A percentile compares a stretch with the other conserved stretches of the same genome.
phyloP scores from a whole-genome alignment of 1,140 invertebrate species.

The Cotesia typhae region DNA sequence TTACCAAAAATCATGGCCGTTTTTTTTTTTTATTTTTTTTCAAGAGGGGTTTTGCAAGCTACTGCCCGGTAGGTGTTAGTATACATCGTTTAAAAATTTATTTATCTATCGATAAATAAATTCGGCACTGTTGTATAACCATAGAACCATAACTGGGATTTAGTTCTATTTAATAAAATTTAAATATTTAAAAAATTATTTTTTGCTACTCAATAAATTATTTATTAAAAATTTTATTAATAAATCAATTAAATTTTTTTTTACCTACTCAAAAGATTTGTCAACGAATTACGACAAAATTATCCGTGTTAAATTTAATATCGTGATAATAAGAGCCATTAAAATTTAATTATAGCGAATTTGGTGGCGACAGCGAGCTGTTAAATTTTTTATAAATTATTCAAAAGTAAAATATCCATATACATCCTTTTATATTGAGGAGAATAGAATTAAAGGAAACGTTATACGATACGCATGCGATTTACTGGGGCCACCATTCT shows the following conservation, averaged over 20 bases:
- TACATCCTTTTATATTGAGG: slow-evolving; percentile 16
- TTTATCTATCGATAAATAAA: slow-evolving; percentile 10
- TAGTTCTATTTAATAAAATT: too few species aligned
- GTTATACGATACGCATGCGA: too few species aligned
- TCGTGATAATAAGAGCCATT: slow-evolving; percentile 17
- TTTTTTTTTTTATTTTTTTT: too few species aligned
- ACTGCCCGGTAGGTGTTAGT: slow-evolving; percentile 17
- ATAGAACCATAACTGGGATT: too few species aligned
- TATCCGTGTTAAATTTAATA: too few species aligned
- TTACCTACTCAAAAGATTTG: neutral
- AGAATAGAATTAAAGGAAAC: too few species aligned
- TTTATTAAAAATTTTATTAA: too few species aligned
- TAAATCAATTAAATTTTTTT: neutral
- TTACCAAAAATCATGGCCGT: too few species aligned
- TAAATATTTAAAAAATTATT: slow-evolving; percentile 12
- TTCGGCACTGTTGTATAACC: too few species aligned
- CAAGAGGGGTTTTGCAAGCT: too few species aligned
- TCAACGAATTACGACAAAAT: too few species aligned
- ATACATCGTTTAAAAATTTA: slow-evolving; percentile 34
- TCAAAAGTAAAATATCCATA: slow-evolving; percentile 22
- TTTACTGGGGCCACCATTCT: neutral
- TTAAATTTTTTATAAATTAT: slow-evolving; percentile 44
- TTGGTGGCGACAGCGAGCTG: slow-evolving; percentile 11
- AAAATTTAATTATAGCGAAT: slow-evolving; percentile 42
- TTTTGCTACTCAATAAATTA: neutral